phyloP scores from a whole-genome alignment of 1,140 invertebrate genomes.

The Rhagoletis pomonella region DNA sequence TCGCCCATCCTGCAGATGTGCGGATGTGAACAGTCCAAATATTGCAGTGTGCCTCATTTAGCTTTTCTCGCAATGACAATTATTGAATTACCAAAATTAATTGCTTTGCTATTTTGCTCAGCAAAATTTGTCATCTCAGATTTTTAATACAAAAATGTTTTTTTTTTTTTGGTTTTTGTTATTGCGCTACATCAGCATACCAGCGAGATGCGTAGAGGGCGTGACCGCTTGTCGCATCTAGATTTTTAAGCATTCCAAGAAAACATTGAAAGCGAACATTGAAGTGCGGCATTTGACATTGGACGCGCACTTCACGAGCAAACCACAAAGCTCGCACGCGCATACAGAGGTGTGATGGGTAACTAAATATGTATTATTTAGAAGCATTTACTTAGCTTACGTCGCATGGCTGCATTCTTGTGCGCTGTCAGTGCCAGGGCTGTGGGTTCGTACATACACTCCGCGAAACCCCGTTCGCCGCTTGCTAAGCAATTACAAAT shows the following conservation, averaged over 20 bases:
- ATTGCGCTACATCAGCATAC: neutral
- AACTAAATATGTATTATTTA: neutral
- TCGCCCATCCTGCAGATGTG: no score
- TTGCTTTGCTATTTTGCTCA: no score
- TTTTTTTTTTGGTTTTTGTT: neutral
- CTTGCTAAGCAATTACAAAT: no score
- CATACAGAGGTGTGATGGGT: constrained; percentile 4
- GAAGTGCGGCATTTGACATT: constrained; percentile 30
- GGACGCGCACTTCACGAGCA: neutral
- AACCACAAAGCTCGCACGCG: neutral
- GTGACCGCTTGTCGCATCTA: constrained; percentile 12
- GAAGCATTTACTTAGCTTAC: neutral
- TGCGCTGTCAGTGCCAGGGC: constrained; percentile 22
- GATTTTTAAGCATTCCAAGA: constrained; percentile 9
- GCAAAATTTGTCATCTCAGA: neutral
- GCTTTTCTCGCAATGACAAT: no score
- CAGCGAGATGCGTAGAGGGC: neutral
- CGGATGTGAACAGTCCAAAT: no score
- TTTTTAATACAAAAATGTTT: neutral
- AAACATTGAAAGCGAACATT: constrained; percentile 38
- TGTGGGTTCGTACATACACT: neutral
- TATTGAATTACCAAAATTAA: no score
- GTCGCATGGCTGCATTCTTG: constrained; percentile 23
- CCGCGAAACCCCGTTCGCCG: no score
- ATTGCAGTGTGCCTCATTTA: no score